A percentile compares a stretch with the other conserved stretches of the same genome.
Evolutionary conservation across 2,888 invertebrate species (phyloP).

Genomic region (Heteromurus nitidus): DNA sequence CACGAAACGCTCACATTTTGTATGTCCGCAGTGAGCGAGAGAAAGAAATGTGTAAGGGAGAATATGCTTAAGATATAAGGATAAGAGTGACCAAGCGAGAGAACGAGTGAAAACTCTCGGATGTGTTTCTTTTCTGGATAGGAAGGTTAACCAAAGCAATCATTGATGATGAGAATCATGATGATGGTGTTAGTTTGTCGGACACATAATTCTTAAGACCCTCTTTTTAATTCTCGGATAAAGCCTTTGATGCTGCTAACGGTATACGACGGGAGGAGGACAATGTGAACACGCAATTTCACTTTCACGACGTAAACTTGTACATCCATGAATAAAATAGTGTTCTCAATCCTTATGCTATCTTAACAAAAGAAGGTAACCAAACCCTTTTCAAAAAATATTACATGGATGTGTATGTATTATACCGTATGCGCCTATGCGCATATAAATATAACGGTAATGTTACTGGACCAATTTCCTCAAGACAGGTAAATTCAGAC

Average conservation of each 20-base stretch:
- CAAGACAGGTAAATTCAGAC: too few relatives aligned
- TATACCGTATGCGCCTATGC: too few relatives aligned
- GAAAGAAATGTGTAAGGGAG: constrained; percentile 4
- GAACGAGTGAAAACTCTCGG: not conserved
- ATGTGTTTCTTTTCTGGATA: too few relatives aligned
- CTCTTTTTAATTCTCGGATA: constrained; percentile 4
- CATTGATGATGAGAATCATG: constrained; percentile 41
- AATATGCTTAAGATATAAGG: not conserved
- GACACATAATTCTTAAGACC: not conserved
- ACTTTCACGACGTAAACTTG: too few relatives aligned
- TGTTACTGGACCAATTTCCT: too few relatives aligned
- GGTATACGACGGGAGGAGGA: not conserved
- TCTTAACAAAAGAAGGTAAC: too few relatives aligned
- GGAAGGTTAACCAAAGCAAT: constrained; percentile 13
- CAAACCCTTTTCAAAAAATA: too few relatives aligned
- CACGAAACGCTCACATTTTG: constrained; percentile 21
- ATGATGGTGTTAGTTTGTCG: constrained; percentile 19
- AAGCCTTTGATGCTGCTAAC: too few relatives aligned
- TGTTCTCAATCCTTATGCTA: too few relatives aligned
- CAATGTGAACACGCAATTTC: not conserved
- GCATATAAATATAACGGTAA: too few relatives aligned
- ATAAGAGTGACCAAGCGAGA: not conserved
- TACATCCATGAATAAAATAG: not conserved
- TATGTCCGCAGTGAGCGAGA: constrained; percentile 29
- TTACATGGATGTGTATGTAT: too few relatives aligned